Conservation (phyloP, 2,888 invertebrate species). For the Lysandra bellargus region DNA sequence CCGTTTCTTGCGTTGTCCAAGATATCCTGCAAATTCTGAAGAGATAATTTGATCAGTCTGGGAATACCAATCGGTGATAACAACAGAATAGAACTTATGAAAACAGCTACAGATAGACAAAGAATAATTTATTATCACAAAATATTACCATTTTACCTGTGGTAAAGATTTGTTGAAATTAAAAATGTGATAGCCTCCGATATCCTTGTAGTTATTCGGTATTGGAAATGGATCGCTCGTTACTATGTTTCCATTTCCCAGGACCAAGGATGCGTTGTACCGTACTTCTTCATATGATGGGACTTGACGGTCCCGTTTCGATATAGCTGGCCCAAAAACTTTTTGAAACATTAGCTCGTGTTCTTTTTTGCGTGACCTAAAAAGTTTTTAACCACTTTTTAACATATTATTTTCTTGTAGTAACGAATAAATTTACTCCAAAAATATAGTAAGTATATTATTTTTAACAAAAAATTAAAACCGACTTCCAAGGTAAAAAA, state of each 20-base stretch:
- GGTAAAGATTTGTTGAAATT: conserved; percentile 52
- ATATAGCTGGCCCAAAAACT: conserved; percentile 38
- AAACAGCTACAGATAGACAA: no score
- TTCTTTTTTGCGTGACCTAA: conserved; percentile 4
- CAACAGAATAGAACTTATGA: no score
- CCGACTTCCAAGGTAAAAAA: no score
- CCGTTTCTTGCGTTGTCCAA: conserved; percentile 55
- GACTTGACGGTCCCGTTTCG: conserved; percentile 47
- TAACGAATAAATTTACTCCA: no score
- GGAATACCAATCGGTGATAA: background rate
- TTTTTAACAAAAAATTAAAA: no score
- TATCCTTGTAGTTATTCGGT: conserved; percentile 55
- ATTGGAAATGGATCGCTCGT: conserved; percentile 48
- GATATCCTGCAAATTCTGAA: conserved; percentile 51
- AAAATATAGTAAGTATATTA: no score
- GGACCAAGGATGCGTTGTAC: conserved; percentile 55
- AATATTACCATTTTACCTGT: conserved; percentile 36
- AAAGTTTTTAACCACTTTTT: background rate
- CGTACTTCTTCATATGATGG: conserved; percentile 49
- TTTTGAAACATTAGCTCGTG: conserved; percentile 37
- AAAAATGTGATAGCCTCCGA: conserved; percentile 62
- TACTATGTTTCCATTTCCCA: conserved; percentile 59
- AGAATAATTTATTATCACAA: background rate
- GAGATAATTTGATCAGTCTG: background rate
- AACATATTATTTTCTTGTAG: background rate